phyloP scores from a whole-genome alignment of 1,140 invertebrate genomes.

The Orius laevigatus region DNA sequence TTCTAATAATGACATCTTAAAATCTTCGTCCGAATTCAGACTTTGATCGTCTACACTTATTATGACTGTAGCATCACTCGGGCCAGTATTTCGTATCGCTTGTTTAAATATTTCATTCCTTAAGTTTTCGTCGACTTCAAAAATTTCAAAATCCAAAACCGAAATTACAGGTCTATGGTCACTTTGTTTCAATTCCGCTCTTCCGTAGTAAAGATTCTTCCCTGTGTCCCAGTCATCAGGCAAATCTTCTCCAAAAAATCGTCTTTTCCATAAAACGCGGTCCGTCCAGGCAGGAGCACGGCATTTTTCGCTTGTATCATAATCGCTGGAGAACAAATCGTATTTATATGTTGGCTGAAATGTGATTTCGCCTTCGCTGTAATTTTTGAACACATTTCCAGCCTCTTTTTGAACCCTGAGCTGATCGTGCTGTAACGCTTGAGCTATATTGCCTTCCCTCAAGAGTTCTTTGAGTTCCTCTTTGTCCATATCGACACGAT shows the following conservation, averaged over 20 bases:
- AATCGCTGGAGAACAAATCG: conserved; percentile 96
- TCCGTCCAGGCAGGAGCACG: conserved; percentile 97
- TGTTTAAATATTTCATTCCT: conserved; percentile 62
- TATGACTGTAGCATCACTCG: conserved; percentile 89
- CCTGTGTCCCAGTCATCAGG: conserved; percentile 52
- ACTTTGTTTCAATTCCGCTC: conserved; percentile 91
- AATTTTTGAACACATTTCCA: conserved; percentile 86
- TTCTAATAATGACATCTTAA: conserved; percentile 52
- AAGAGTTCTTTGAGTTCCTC: conserved; percentile 84
- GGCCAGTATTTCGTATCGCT: conserved; percentile 72
- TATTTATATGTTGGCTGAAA: conserved; percentile 99
- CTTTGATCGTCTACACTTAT: conserved; percentile 22
- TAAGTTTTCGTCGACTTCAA: conserved; percentile 50
- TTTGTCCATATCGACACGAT: conserved; percentile 88
- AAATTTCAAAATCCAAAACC: conserved; percentile 73
- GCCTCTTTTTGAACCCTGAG: conserved; percentile 59
- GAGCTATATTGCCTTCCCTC: conserved; percentile 54
- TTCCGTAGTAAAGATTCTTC: conserved; percentile 73
- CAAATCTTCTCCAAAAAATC: conserved; percentile 38
- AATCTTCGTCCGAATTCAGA: conserved; percentile 43
- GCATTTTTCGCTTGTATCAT: conserved; percentile 97
- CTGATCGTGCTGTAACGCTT: conserved; percentile 79
- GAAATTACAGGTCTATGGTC: conserved; percentile 92
- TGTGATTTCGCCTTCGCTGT: conserved; percentile 60
- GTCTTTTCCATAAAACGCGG: conserved; percentile 77